Evolutionary conservation across 2,888 invertebrate genomes (phyloP), one percentile per base, ranked within the genome.

Genomic region (Iphiclides podalirius): DNA sequence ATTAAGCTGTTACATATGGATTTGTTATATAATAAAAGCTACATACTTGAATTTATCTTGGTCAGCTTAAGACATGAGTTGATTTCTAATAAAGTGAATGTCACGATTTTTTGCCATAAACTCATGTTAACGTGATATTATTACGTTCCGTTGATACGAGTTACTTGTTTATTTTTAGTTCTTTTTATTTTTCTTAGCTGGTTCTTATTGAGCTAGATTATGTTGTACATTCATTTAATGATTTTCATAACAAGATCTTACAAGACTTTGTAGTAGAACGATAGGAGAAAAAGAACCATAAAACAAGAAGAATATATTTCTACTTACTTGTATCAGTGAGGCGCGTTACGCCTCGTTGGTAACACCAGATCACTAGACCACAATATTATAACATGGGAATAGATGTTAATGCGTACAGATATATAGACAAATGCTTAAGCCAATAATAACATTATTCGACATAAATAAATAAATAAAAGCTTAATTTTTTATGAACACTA

Each of bases 321-420:
- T 20, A 49, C 48, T 33, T 44, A 39, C 39, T 26, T n/a, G 13
- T 35, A 34, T 20, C 17, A 16, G 26, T 26, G 26, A 26, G 16
- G 7, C 26, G 37, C 28, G 16, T 34, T 26, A 8, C 12, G 13
- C 23, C 20, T 34, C 4, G 35, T 11, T 16, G 20, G 12, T 11
- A 40, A 23, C 35, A 16, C 12, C 4, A 15, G 28, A 26, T 38
- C 38, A 39, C 44, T 48, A 37, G 35, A 38, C 43, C 43, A 43
- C 16, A 31, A 43, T 44, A 11, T 23, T 38, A 44, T 35, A 34
- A 28, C 33, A 49, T 7, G 9, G 8, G 9, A 7, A 8, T 9
- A 26, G 26, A 26, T 26, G 26, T 26, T 4, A 8, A 13, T 28
- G 15, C 1, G 44, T 49, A 49, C 49, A 49, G 28, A 44, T 17